Percentiles rank a stretch among this genome's conserved stretches.
Evolutionary conservation across 2,888 invertebrate genomes (phyloP).

Genomic region (Corythucha ciliata): DNA sequence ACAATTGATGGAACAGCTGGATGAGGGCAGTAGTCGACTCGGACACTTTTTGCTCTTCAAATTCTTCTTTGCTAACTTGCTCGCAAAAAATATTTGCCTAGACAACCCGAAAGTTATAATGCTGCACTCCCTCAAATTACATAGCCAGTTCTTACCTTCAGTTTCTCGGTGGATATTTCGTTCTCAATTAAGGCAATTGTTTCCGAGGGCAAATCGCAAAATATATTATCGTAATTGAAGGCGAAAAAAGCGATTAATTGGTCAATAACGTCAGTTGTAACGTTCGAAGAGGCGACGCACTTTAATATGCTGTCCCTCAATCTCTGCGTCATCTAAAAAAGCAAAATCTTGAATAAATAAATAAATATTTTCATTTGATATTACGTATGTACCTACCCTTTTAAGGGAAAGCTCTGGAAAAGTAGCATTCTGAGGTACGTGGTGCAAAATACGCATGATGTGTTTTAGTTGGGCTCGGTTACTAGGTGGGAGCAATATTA

Average conservation of each 20-base stretch:
- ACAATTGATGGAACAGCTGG: slow-evolving; percentile 26
- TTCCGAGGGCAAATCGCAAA: slow-evolving; percentile 19
- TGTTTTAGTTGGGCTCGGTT: slow-evolving; percentile 24
- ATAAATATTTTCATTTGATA: neutral
- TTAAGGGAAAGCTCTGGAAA: slow-evolving; percentile 18
- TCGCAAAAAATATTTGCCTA: slow-evolving; percentile 23
- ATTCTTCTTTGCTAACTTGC: slow-evolving; percentile 20
- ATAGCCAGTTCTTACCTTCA: slow-evolving; percentile 20
- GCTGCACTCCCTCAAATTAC: no score
- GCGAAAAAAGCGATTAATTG: slow-evolving; percentile 14
- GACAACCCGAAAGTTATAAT: slow-evolving; percentile 49
- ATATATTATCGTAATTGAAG: slow-evolving; percentile 18
- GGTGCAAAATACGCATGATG: slow-evolving; percentile 15
- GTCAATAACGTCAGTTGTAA: neutral
- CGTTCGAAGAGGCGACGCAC: neutral
- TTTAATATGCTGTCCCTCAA: neutral
- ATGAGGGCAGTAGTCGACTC: slow-evolving; percentile 23
- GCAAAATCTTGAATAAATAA: neutral
- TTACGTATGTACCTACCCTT: slow-evolving; percentile 21
- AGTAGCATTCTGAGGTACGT: slow-evolving; percentile 16
- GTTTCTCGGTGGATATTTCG: slow-evolving; percentile 14
- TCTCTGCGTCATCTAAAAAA: neutral
- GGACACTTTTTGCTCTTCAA: slow-evolving; percentile 21
- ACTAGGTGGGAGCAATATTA: slow-evolving; percentile 24
- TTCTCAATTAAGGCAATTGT: slow-evolving; percentile 15